Base-by-base conservation (phyloP, 1,140 invertebrate species). In the Drosophila quadrilineata region DNA sequence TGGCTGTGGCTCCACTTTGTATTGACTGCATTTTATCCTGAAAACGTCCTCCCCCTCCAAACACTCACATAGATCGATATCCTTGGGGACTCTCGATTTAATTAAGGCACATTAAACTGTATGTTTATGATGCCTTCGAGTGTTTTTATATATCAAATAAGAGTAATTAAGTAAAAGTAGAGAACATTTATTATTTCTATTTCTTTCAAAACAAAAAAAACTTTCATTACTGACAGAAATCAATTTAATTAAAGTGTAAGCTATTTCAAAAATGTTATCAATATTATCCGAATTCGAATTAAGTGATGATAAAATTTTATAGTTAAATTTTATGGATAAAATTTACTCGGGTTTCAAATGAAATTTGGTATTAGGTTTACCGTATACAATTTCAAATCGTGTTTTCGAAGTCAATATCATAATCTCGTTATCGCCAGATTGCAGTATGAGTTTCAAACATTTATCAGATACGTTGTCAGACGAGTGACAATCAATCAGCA, bases 1-100 rank as follows among this genome's bases (percentile, higher is more conserved):
- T 21, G 60, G 46, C 19, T 33, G 36, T 54, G n/a, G n/a, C n/a
- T n/a, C n/a, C n/a, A n/a, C n/a, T n/a, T n/a, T n/a, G 49, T 69
- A 68, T 77, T 46, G 77, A 74, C 72, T 77, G 64, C 64, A 65
- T n/a, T n/a, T n/a, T n/a, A n/a, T n/a, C n/a, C n/a, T n/a, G n/a
- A n/a, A n/a, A n/a, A n/a, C n/a, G 14, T 49, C 26, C 17, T 17
- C 14, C 21, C 6, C 17, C 46, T 6, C 6, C 28, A 10, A 3
- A 29, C 28, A 24, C 12, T 26, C 9, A 0, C 6, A 8, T 21
- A 54, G 14, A 6, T 54, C 50, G 28, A n/a, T n/a, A 33, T 12
- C n/a, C 40, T 28, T 24, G 31, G 22, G 14, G 45, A 38, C 48
- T 71, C 71, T 64, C 59, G 35, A 75, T 77, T 85, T 85, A 85